Conservation (phyloP, 2,888 invertebrate genomes). For the Drosophila limbata region DNA sequence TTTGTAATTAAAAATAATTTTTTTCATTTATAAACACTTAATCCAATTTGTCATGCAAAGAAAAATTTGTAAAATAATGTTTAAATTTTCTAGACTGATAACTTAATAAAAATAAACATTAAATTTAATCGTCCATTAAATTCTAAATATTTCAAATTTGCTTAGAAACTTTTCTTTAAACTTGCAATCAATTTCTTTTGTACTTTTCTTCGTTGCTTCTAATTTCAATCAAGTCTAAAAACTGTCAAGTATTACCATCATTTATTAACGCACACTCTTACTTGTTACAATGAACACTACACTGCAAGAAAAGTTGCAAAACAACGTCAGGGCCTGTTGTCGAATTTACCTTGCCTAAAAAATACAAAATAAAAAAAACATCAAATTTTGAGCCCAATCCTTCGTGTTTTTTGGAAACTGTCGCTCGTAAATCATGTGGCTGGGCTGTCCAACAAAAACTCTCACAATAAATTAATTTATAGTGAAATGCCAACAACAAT, state of each 20-base stretch:
- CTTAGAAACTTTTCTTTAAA: no score
- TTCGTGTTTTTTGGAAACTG: conserved; percentile 30
- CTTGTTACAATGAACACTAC: neutral
- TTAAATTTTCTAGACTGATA: no score
- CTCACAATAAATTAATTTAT: conserved; percentile 68
- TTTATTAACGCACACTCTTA: conserved; percentile 6
- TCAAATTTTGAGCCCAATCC: conserved; percentile 27
- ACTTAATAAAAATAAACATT: no score
- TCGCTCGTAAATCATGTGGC: conserved; percentile 65
- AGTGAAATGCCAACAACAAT: conserved; percentile 44
- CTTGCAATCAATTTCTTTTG: no score
- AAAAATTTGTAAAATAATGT: no score
- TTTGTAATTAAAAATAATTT: neutral
- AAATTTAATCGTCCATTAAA: no score
- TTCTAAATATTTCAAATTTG: neutral
- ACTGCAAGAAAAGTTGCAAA: neutral
- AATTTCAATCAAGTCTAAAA: neutral
- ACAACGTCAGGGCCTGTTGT: neutral
- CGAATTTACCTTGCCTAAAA: conserved; percentile 5
- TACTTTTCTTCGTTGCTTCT: no score
- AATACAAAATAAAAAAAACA: neutral
- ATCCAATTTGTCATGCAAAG: no score
- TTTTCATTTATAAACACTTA: no score
- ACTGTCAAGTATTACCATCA: neutral
- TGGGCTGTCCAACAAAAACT: conserved; percentile 39